A percentile compares a stretch with the other conserved stretches of the same genome.
Evolutionary conservation across 2,113 vertebrate genomes (phyloP).

Genomic region (Phodopus roborovskii): DNA sequence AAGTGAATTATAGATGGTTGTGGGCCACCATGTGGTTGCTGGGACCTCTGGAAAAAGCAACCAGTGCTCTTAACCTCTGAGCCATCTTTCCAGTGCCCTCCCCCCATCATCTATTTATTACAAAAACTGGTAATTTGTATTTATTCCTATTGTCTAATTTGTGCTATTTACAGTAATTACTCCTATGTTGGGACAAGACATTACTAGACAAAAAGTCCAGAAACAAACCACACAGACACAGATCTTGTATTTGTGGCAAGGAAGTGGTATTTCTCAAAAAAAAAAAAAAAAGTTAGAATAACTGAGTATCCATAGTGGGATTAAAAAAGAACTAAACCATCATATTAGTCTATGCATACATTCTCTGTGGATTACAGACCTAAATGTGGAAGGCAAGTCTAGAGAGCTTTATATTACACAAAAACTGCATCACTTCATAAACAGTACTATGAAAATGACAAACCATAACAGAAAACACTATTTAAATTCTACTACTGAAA

Average conservation of each 20-base stretch:
- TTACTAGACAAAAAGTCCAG: constrained; percentile 5
- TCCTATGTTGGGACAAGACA: constrained; percentile 13
- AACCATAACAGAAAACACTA: background rate
- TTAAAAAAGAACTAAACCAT: background rate
- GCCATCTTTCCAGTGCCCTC: too few relatives aligned
- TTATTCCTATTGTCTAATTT: background rate
- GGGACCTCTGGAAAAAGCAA: too few relatives aligned
- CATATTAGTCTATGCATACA: background rate
- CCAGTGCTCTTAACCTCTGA: too few relatives aligned
- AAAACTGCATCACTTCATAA: background rate
- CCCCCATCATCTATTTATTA: constrained; percentile 29
- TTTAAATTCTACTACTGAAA: background rate
- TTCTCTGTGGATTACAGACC: background rate
- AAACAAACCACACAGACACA: background rate
- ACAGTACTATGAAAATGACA: background rate
- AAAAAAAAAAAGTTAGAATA: background rate
- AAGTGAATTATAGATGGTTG: too few relatives aligned
- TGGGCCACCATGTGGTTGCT: too few relatives aligned
- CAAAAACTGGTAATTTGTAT: background rate
- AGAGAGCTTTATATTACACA: background rate
- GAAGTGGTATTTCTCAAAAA: background rate
- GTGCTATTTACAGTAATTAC: background rate
- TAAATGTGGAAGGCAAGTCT: background rate
- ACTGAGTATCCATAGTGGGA: background rate
- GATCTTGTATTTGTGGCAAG: background rate